Evolutionary conservation across 2,797 vertebrate species (phyloP).

Genomic region (Argya squamiceps): DNA sequence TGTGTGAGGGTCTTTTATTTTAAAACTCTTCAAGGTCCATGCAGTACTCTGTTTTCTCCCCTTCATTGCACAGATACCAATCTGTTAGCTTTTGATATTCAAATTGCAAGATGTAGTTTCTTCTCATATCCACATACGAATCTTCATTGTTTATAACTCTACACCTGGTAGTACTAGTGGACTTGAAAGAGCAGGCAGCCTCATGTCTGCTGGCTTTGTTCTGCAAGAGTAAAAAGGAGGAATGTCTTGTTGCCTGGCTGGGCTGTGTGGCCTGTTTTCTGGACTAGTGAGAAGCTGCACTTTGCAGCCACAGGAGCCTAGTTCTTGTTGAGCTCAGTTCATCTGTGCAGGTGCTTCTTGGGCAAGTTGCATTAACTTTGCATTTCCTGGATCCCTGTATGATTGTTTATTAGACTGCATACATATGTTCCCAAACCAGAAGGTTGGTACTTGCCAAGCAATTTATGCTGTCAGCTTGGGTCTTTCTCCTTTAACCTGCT

Average conservation of each 20-base stretch:
- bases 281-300: not conserved
- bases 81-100: not conserved
- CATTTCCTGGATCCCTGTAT: not conserved
- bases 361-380: not conserved
- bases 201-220: not conserved
- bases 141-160: not conserved
- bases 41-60: not conserved
- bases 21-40: not conserved
- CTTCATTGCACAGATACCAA: fast-evolving
- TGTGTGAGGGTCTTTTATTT: not conserved
- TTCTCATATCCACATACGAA: fast-evolving
- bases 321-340: not conserved
- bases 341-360: not conserved
- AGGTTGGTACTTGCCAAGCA: not conserved
- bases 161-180: not conserved
- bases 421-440: fast-evolving
- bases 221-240: not conserved
- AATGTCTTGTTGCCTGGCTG: not conserved
- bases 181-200: not conserved
- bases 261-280: not conserved
- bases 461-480: not conserved
- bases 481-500: not conserved
- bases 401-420: not conserved
- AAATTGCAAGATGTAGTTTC: not conserved
- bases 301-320: fast-evolving